Base-by-base conservation (phyloP, 2,113 vertebrate genomes). In the Python bivittatus region DNA sequence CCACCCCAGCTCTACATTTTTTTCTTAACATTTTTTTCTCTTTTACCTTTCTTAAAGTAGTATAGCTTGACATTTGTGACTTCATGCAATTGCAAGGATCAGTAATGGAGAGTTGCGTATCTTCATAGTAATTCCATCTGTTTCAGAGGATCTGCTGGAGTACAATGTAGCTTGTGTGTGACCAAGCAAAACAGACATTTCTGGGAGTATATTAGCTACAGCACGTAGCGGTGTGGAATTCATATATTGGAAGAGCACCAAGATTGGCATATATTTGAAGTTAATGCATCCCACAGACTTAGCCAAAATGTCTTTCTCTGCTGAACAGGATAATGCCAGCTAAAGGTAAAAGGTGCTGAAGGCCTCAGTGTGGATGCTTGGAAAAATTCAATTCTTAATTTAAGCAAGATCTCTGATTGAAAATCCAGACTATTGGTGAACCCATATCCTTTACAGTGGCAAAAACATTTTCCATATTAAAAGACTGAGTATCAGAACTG, bases 381-480 rank as follows among this genome's bases (percentile, higher is more conserved):
- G 72, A 52, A 54, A 56, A 53, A 60, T n/a, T 60, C 38, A 58
- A 25, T 38, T 48, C 56, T 61, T 61, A 84, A 92, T 61, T 92
- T 88, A 42, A 58, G 20, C 57, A 52, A 54, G 2, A 38, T 54
- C 42, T 33, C 84, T 92, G 84, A 92, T 92, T 84, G 57, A 89
- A 84, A 92, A 85, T 85, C 72, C 91, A 92, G 88, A 85, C 48
- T 33, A 64, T 89, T 92, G 84, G 57, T 64, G 23, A 89, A 89
- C 88, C 88, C 61, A 88, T 64, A 48, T 89, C 88, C 79, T 89
- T 44, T 54, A 61, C n/a, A 13, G 44, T 92, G 56, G 87, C 87
- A 61, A 89, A 88, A 84, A 54, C 79, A 23, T 92, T 92, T 92
- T 92, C 88, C 58, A 64, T 92, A 92, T 91, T 91, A 91, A 91